Conservation (phyloP, 2,113 vertebrate species). For the Malaclemys terrapin region DNA sequence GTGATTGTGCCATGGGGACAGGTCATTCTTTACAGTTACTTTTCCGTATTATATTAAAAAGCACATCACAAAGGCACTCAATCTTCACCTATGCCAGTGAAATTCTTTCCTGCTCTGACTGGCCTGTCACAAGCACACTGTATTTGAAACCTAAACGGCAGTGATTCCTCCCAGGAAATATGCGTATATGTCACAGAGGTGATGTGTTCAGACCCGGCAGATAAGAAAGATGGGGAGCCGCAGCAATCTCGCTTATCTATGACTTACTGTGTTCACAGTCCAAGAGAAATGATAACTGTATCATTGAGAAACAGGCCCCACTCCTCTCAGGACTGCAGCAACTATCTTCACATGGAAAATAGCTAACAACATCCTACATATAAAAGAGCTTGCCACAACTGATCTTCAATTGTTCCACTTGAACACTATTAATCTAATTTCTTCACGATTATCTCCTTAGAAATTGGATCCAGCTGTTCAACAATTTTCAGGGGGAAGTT, state of each 20-base stretch:
- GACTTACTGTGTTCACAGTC: slow-evolving; percentile 3
- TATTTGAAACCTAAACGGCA: slow-evolving; percentile 40
- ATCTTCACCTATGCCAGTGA: slow-evolving; percentile 18
- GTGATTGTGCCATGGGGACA: slow-evolving; percentile 14
- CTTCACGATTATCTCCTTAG: slow-evolving; percentile 66
- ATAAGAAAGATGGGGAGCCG: not conserved
- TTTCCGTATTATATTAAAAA: slow-evolving; percentile 7
- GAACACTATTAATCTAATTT: slow-evolving; percentile 73
- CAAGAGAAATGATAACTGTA: slow-evolving; percentile 17
- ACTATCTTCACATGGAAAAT: slow-evolving; percentile 4
- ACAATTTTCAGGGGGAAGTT: slow-evolving; percentile 60
- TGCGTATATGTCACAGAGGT: not conserved
- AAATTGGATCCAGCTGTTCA: slow-evolving; percentile 75
- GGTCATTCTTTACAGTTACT: slow-evolving; percentile 7
- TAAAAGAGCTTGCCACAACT: slow-evolving; percentile 38
- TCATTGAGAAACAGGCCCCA: rapidly evolving
- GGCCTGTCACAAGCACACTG: not conserved
- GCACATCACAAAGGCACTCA: not conserved
- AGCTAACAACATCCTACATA: slow-evolving; percentile 29
- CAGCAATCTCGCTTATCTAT: slow-evolving; percentile 39
- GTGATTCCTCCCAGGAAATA: slow-evolving; percentile 23
- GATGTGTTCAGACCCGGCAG: not conserved
- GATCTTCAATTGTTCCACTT: slow-evolving; percentile 44
- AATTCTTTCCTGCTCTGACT: not conserved
- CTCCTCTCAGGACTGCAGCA: slow-evolving; percentile 24